A percentile compares a stretch with the other conserved stretches of the same genome.
Evolutionary conservation across 2,797 vertebrate species (phyloP).

Genomic region (Lepilemur ruficaudatus): DNA sequence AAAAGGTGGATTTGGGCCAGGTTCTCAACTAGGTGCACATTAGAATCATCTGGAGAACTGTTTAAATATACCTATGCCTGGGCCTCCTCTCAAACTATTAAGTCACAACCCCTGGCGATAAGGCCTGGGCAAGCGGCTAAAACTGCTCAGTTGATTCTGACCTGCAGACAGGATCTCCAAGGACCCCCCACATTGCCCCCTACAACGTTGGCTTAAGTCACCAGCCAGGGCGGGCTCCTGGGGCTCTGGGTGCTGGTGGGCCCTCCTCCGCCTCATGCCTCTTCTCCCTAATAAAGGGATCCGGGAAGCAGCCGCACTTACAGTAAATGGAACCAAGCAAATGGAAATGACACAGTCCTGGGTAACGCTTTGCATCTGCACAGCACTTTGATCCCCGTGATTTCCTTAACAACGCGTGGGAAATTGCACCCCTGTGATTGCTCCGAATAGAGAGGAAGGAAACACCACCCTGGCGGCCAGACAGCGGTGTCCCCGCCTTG

Average conservation of each 20-base stretch:
- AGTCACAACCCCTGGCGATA: background rate
- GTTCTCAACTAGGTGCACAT: no score
- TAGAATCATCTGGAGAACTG: background rate
- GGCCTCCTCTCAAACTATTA: background rate
- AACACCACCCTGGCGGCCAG: fast-evolving
- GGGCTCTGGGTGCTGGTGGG: background rate
- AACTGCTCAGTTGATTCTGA: background rate
- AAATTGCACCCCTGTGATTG: background rate
- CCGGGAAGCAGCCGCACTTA: background rate
- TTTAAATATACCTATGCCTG: background rate
- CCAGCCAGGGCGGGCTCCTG: background rate
- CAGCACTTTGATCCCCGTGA: background rate
- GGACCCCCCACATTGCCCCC: no score
- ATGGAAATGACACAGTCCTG: background rate
- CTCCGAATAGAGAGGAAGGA: background rate
- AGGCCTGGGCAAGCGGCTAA: background rate
- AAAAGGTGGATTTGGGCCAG: background rate
- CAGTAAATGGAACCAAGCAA: background rate
- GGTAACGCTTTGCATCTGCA: background rate
- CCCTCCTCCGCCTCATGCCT: background rate
- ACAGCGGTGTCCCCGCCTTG: background rate
- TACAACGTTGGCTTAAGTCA: no score
- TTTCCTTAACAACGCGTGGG: background rate
- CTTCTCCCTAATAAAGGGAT: background rate
- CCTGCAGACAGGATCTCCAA: background rate